Percentiles rank a stretch among this genome's conserved stretches.
These are phyloP conservation scores for Notocelia uddmanniana DNA, from an alignment of 2,888 invertebrate genomes.

Conservation along the genomic window DNA sequence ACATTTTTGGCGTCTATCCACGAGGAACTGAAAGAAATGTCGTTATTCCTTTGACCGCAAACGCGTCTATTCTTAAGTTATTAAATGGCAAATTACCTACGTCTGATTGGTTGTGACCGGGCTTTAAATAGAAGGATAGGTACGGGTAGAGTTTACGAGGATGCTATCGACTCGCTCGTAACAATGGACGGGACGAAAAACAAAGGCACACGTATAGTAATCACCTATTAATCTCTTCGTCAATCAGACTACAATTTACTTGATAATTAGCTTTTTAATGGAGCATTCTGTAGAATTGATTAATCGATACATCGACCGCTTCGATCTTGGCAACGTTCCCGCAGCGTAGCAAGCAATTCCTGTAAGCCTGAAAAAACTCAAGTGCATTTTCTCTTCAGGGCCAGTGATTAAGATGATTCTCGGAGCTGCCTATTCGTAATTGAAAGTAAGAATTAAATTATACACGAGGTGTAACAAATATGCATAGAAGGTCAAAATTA, in stretches of 20 bases:
- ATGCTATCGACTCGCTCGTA: slow-evolving; percentile 12
- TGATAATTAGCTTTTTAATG: slow-evolving; percentile 32
- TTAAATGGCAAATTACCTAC: slow-evolving; percentile 23
- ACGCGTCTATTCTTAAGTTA: slow-evolving; percentile 18
- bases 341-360: slow-evolving; percentile 11
- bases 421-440: not conserved
- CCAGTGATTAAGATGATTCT: slow-evolving; percentile 1
- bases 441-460: not conserved
- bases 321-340: slow-evolving; percentile 34
- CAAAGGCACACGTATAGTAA: slow-evolving; percentile 25
- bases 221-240: slow-evolving; percentile 5
- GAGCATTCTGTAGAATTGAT: slow-evolving; percentile 28
- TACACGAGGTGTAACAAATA: not conserved
- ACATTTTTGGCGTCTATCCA: slow-evolving; percentile 62
- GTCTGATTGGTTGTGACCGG: not conserved
- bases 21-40: slow-evolving; percentile 43
- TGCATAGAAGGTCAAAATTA: not conserved
- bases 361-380: slow-evolving; percentile 26
- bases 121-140: slow-evolving; percentile 27
- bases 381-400: slow-evolving; percentile 9
- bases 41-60: not conserved
- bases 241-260: slow-evolving; percentile 31
- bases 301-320: slow-evolving; percentile 19
- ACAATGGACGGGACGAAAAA: slow-evolving; percentile 18
- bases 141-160: slow-evolving; percentile 5